Evolutionary conservation across 2,113 vertebrate genomes (phyloP).

Genomic region (Dolichotis patagonum): DNA sequence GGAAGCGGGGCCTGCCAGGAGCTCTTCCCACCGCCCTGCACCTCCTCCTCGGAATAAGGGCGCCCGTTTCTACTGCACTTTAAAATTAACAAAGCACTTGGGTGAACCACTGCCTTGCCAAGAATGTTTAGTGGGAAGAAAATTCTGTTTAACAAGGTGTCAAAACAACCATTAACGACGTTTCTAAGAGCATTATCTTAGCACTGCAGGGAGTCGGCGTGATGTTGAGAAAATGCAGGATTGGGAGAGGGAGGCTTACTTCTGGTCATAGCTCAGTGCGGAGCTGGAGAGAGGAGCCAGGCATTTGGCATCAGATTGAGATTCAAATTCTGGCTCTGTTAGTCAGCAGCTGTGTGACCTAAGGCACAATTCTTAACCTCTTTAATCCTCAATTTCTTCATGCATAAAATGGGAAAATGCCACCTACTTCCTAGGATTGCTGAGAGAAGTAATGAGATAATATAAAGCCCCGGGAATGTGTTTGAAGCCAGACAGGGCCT

Average conservation of each 20-base stretch:
- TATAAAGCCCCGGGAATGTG: conserved; percentile 54
- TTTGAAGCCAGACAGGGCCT: conserved; percentile 27
- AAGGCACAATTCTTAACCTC: conserved; percentile 59
- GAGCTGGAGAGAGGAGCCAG: not conserved
- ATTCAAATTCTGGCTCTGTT: conserved; percentile 53
- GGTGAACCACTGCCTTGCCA: conserved; percentile 64
- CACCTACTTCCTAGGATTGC: conserved; percentile 50
- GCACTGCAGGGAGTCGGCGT: conserved; percentile 45
- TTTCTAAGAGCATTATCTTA: conserved; percentile 76
- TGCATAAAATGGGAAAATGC: conserved; percentile 68
- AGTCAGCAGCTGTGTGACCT: conserved; percentile 68
- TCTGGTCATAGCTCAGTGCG: not conserved
- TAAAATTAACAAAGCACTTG: conserved; percentile 71
- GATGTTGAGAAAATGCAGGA: conserved; percentile 45
- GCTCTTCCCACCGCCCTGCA: not conserved
- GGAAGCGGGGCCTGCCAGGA: not conserved
- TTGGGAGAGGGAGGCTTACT: not conserved
- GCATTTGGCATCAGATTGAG: conserved; percentile 42
- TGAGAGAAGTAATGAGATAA: conserved; percentile 63
- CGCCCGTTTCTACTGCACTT: conserved; percentile 37
- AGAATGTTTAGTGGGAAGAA: conserved; percentile 73
- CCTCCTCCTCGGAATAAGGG: not conserved
- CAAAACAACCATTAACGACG: conserved; percentile 79
- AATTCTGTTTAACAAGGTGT: conserved; percentile 77
- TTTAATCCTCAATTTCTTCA: conserved; percentile 71